Evolutionary conservation across 2,888 invertebrate species (phyloP).

Genomic region (Tinea trinotella): DNA sequence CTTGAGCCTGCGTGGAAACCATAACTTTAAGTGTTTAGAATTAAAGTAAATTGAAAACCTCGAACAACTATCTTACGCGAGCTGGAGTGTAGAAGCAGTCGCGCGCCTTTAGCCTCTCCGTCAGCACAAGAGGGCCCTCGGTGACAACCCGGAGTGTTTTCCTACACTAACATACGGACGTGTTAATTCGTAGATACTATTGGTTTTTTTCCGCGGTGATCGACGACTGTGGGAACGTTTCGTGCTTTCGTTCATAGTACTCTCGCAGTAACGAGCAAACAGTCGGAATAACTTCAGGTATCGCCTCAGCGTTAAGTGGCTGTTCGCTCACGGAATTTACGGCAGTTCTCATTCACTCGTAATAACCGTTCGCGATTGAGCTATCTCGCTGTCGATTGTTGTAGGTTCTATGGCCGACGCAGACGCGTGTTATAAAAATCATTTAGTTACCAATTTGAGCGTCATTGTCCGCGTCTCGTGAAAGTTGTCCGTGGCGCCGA

Average conservation of each 20-base stretch:
- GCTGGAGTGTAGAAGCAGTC: conserved; percentile 39
- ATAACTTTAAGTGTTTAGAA: conserved; percentile 42
- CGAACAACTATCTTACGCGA: conserved; percentile 56
- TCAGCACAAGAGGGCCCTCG: conserved; percentile 62
- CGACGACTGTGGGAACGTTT: conserved; percentile 70
- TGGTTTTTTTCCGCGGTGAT: conserved; percentile 64
- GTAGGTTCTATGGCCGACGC: conserved; percentile 25
- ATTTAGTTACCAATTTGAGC: conserved; percentile 64
- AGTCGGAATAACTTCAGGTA: conserved; percentile 51
- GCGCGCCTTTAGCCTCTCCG: conserved; percentile 46
- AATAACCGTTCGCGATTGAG: conserved; percentile 47
- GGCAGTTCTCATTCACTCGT: conserved; percentile 40
- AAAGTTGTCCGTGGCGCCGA: conserved; percentile 68
- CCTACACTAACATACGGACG: conserved; percentile 65
- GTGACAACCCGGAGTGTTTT: conserved; percentile 62
- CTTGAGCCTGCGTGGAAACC: conserved; percentile 30
- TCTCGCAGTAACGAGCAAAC: conserved; percentile 66
- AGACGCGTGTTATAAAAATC: conserved; percentile 54
- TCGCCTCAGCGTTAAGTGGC: conserved; percentile 65
- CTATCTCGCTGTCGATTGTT: conserved; percentile 40
- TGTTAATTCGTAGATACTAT: conserved; percentile 70
- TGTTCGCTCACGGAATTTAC: conserved; percentile 53
- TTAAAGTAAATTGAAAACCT: conserved; percentile 62
- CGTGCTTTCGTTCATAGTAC: conserved; percentile 64
- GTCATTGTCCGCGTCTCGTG: conserved; percentile 64